Conservation (phyloP, 2,888 invertebrate species). For the Teinopalpus imperialis region DNA sequence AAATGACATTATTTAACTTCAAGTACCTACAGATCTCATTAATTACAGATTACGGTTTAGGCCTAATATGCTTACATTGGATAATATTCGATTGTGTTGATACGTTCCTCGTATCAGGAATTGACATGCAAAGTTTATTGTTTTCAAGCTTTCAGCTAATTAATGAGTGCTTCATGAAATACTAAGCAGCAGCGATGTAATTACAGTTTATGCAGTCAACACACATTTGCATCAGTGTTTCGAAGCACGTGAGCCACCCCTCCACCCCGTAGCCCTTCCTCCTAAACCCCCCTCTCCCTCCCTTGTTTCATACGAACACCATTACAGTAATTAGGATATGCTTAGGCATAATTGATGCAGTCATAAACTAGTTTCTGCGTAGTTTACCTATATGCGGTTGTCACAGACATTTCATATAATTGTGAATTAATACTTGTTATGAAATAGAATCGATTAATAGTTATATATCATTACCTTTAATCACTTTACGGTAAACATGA, state of each 20-base stretch:
- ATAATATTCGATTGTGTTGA: slow-evolving; percentile 26
- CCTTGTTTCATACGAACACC: slow-evolving; percentile 68
- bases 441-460: slow-evolving; percentile 14
- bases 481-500: too few species aligned
- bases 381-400: slow-evolving; percentile 17
- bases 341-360: slow-evolving; percentile 77
- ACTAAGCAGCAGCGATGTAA: slow-evolving; percentile 42
- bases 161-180: slow-evolving; percentile 32
- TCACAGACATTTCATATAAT: slow-evolving; percentile 24
- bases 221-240: slow-evolving; percentile 60
- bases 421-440: slow-evolving; percentile 20
- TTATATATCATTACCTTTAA: too few species aligned
- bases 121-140: slow-evolving; percentile 34
- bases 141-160: slow-evolving; percentile 39
- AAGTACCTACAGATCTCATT: too few species aligned
- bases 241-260: slow-evolving; percentile 54
- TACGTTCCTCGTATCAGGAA: slow-evolving; percentile 22
- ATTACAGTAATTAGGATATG: slow-evolving; percentile 80
- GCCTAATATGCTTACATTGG: slow-evolving; percentile 23
- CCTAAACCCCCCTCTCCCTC: slow-evolving; percentile 46
- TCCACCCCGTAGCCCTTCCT: slow-evolving; percentile 47
- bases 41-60: slow-evolving; percentile 19
- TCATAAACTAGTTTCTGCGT: slow-evolving; percentile 61
- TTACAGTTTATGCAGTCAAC: slow-evolving; percentile 42
- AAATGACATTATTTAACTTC: too few species aligned